Conservation (phyloP, 2,888 invertebrate genomes). For the Cremastinae sp. region DNA sequence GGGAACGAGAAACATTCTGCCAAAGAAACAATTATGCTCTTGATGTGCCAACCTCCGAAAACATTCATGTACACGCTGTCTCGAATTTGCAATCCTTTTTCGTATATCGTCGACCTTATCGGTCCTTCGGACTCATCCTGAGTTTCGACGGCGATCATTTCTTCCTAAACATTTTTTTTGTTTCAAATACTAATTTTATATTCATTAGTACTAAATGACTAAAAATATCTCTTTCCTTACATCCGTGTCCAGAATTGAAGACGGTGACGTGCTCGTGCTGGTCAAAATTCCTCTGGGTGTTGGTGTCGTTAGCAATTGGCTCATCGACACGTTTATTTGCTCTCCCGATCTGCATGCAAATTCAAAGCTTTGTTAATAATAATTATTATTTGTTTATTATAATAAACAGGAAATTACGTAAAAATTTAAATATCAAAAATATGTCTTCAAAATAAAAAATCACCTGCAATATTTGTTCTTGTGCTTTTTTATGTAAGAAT, state of each 20-base stretch:
- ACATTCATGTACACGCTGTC: conserved; percentile 61
- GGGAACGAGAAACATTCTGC: conserved; percentile 64
- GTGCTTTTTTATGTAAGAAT: conserved; percentile 61
- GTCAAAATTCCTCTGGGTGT: conserved; percentile 60
- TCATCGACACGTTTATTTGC: conserved; percentile 59
- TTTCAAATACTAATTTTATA: background rate
- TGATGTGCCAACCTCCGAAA: conserved; percentile 61
- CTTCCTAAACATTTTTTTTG: conserved; percentile 41
- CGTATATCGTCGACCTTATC: conserved; percentile 23
- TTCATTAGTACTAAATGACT: background rate
- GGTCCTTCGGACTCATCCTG: conserved; percentile 22
- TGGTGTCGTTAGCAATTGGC: conserved; percentile 57
- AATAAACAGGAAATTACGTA: background rate
- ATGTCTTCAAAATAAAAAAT: conserved; percentile 10
- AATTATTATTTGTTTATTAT: background rate
- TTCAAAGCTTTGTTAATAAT: background rate
- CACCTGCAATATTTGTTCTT: conserved; percentile 64
- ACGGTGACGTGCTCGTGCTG: conserved; percentile 60
- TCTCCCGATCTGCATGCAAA: conserved; percentile 56
- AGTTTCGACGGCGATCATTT: conserved; percentile 33
- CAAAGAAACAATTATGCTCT: conserved; percentile 56
- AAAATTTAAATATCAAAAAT: background rate
- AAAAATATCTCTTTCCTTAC: conserved; percentile 41
- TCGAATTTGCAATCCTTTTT: conserved; percentile 28
- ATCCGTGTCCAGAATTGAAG: conserved; percentile 52